phyloP scores from a whole-genome alignment of 2,113 vertebrate genomes.

The Phalacrocorax pelagicus region DNA sequence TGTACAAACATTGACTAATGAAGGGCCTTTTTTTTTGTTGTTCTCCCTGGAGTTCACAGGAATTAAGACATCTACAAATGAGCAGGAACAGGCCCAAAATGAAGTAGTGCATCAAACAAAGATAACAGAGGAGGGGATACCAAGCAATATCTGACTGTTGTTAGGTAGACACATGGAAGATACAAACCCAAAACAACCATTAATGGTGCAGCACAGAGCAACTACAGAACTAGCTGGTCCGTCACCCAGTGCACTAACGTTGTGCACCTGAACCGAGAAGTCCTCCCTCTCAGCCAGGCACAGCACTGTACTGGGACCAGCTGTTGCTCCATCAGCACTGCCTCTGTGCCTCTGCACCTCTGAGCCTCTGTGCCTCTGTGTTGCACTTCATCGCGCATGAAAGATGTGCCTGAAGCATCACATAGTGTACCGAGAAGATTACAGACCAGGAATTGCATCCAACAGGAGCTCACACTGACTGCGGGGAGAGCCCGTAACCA shows the following conservation, averaged over 20 bases:
- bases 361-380: not conserved
- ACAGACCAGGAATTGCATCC: not conserved
- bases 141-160: not conserved
- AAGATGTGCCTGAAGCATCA: not conserved
- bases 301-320: not conserved
- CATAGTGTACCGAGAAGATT: fast-evolving
- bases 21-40: not conserved
- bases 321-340: not conserved
- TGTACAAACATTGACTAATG: not conserved
- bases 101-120: not conserved
- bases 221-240: not conserved
- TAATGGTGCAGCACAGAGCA: not conserved
- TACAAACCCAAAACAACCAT: not conserved
- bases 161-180: not conserved
- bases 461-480: not conserved
- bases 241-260: not conserved
- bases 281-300: not conserved
- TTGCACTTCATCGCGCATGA: not conserved
- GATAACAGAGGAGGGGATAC: not conserved
- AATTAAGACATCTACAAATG: not conserved
- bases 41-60: not conserved
- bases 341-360: not conserved
- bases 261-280: not conserved
- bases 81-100: not conserved
- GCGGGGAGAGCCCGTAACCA: not conserved